Evolutionary conservation across 2,797 vertebrate genomes (phyloP).

Genomic region (Falco columbarius): DNA sequence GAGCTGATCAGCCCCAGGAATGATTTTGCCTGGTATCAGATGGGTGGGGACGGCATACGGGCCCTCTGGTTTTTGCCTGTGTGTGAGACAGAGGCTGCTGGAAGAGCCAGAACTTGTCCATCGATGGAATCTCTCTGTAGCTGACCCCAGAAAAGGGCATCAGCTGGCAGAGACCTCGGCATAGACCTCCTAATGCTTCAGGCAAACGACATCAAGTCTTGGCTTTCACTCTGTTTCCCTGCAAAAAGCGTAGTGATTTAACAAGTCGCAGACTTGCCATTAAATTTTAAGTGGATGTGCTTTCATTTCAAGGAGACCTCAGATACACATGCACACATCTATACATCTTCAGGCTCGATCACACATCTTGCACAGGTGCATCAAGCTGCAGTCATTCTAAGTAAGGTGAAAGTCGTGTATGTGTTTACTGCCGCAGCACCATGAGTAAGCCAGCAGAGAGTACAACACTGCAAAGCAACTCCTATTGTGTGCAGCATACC

Average conservation of each 20-base stretch:
- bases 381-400: not conserved
- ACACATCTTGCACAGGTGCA: not conserved
- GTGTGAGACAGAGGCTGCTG: fast-evolving
- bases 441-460: not conserved
- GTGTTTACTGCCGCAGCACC: not conserved
- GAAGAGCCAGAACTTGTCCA: not conserved
- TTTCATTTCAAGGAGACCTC: not conserved
- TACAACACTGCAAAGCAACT: not conserved
- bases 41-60: fast-evolving
- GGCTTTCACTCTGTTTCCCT: not conserved
- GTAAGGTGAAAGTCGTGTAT: not conserved
- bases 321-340: not conserved
- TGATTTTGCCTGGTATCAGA: not conserved
- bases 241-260: not conserved
- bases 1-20: not conserved
- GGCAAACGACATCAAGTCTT: not conserved
- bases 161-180: not conserved
- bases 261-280: not conserved
- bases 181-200: not conserved
- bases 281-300: not conserved
- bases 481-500: not conserved
- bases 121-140: not conserved
- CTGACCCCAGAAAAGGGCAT: not conserved
- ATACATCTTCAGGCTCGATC: not conserved
- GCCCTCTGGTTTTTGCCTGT: not conserved